Evolutionary conservation across 2,888 invertebrate species (phyloP).

Genomic region (Hedya salicella): DNA sequence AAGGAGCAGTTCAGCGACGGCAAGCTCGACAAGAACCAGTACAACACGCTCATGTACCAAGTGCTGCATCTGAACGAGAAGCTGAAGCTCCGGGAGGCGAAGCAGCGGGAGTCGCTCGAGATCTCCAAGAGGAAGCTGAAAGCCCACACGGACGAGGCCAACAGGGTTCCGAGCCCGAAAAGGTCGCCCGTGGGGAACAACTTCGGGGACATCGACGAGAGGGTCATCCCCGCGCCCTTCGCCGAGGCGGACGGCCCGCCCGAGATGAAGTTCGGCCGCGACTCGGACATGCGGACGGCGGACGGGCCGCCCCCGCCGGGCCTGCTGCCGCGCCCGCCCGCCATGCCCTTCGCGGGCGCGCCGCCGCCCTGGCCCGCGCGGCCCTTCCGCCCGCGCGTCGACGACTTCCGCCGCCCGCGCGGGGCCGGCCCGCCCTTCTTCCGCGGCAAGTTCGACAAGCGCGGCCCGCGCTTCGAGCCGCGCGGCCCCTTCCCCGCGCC

Average conservation of each 20-base stretch:
- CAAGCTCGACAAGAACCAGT: conserved; percentile 89
- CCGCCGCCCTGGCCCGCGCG: conserved; percentile 71
- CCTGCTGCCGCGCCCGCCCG: conserved; percentile 65
- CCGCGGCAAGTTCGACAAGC: conserved; percentile 69
- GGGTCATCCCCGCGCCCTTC: conserved; percentile 68
- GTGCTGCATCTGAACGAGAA: conserved; percentile 92
- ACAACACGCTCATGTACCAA: conserved; percentile 90
- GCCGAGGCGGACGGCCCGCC: conserved; percentile 60
- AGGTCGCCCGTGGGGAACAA: conserved; percentile 69
- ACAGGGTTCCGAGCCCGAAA: conserved; percentile 79
- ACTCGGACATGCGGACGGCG: conserved; percentile 74
- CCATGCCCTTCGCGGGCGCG: conserved; percentile 61
- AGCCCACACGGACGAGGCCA: conserved; percentile 69
- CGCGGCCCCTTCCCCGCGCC: conserved; percentile 59
- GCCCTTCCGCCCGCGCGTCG: conserved; percentile 64
- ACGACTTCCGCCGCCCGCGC: conserved; percentile 70
- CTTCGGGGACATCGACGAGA: conserved; percentile 83
- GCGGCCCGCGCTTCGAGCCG: conserved; percentile 65
- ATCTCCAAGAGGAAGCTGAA: conserved; percentile 78
- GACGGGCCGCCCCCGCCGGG: conserved; percentile 54
- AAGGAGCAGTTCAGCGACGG: conserved; percentile 91
- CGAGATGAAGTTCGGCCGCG: conserved; percentile 64
- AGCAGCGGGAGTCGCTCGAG: conserved; percentile 88
- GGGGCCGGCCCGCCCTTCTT: conserved; percentile 66
- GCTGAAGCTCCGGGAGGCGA: conserved; percentile 90